These are phyloP conservation scores for Nothocercus julius DNA, from an alignment of 2,113 vertebrate genomes.

Conservation along the genomic window DNA sequence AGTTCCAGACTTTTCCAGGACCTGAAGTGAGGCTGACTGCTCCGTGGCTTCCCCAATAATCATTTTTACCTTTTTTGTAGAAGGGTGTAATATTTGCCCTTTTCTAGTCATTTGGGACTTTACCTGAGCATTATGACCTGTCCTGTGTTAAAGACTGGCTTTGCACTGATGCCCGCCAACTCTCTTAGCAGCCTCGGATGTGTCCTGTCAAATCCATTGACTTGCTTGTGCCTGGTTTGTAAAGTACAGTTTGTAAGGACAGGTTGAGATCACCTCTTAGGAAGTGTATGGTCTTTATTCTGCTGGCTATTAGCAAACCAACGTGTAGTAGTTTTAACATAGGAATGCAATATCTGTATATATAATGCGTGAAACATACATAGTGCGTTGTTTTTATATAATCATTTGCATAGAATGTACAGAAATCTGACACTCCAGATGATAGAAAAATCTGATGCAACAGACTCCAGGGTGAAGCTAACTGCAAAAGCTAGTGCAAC, in stretches of 20 bases:
- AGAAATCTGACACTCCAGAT: not conserved
- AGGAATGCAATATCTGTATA: too few relatives aligned
- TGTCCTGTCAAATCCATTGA: not conserved
- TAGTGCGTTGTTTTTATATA: not conserved
- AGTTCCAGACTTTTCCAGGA: not conserved
- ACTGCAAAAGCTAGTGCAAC: not conserved
- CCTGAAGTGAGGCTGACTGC: constrained; percentile 25
- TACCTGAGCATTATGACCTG: not conserved
- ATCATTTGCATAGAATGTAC: not conserved
- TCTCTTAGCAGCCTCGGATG: not conserved
- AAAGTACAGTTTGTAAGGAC: not conserved
- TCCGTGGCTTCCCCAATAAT: not conserved
- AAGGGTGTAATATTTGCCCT: not conserved
- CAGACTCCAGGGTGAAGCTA: not conserved
- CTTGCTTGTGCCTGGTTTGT: not conserved
- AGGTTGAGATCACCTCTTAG: not conserved
- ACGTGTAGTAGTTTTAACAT: too few relatives aligned
- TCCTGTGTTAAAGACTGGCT: not conserved
- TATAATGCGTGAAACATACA: too few relatives aligned
- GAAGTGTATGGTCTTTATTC: too few relatives aligned
- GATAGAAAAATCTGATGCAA: not conserved
- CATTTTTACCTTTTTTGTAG: not conserved
- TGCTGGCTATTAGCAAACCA: too few relatives aligned
- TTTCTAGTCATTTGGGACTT: constrained; percentile 38
- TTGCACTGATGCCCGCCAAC: not conserved